Evolutionary conservation across 1,140 invertebrate genomes (phyloP).

Genomic region (Pogonus chalceus): DNA sequence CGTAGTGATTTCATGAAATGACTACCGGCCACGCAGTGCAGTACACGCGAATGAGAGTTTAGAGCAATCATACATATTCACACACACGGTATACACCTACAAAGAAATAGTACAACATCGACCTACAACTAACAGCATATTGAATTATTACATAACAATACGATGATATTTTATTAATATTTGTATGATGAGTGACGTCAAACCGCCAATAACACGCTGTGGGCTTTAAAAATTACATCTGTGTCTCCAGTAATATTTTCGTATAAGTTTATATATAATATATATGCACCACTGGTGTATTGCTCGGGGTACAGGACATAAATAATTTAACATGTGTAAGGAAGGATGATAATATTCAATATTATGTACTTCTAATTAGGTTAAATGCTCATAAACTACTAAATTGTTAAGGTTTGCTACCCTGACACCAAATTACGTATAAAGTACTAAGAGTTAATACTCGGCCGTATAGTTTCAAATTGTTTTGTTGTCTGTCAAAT

Average conservation of each 20-base stretch:
- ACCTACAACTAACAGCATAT: conserved; percentile 1
- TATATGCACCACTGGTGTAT: too few relatives aligned
- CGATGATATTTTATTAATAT: not conserved
- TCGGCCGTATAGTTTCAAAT: conserved; percentile 27
- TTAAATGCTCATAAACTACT: not conserved
- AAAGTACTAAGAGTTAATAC: conserved; percentile 34
- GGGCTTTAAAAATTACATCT: not conserved
- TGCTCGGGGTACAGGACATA: not conserved
- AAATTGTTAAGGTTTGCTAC: conserved; percentile 26
- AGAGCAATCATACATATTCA: not conserved
- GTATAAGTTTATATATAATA: not conserved
- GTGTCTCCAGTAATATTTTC: too few relatives aligned
- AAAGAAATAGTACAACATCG: not conserved
- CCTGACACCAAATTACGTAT: conserved; percentile 40
- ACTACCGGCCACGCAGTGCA: not conserved
- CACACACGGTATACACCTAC: conserved; percentile 4
- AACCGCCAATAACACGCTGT: not conserved
- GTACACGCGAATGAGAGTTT: too few relatives aligned
- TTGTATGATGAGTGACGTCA: not conserved
- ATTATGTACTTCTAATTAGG: not conserved
- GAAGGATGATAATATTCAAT: not conserved
- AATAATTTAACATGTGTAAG: not conserved
- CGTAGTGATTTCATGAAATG: too few relatives aligned
- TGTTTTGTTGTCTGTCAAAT: too few relatives aligned
- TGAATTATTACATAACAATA: not conserved